Percentiles rank a stretch among this genome's conserved stretches.
Evolutionary conservation across 2,113 vertebrate genomes (phyloP).

Genomic region (Heterochromis multidens): DNA sequence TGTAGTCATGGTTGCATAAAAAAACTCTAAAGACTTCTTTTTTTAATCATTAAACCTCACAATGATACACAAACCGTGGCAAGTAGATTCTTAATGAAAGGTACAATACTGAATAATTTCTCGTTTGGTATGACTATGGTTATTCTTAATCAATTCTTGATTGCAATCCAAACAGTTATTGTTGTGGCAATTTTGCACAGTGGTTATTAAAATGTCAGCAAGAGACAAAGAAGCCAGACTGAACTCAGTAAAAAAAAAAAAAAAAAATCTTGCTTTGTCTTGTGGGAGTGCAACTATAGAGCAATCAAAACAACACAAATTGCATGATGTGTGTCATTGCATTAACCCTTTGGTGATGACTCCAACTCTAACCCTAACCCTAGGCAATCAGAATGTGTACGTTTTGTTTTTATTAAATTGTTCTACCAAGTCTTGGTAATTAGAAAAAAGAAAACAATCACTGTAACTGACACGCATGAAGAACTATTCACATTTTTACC

Average conservation of each 20-base stretch:
- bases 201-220: constrained; percentile 32
- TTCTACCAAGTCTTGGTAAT: not conserved
- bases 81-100: not conserved
- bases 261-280: not conserved
- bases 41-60: not conserved
- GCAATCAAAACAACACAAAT: not conserved
- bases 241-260: not conserved
- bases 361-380: not conserved
- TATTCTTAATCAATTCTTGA: constrained; percentile 27
- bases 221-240: constrained; percentile 7
- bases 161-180: constrained; percentile 26
- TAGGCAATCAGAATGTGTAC: not conserved
- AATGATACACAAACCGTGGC: not conserved
- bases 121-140: not conserved
- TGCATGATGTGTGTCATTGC: not conserved
- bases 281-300: not conserved
- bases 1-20: not conserved
- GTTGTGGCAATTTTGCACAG: not conserved
- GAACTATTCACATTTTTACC: not conserved
- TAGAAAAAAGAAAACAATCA: not conserved
- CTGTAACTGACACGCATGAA: not conserved
- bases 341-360: not conserved
- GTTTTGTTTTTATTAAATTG: no score
- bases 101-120: not conserved
- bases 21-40: not conserved